phyloP scores from a whole-genome alignment of 2,888 invertebrate genomes.

The Drosophila stalkeri region DNA sequence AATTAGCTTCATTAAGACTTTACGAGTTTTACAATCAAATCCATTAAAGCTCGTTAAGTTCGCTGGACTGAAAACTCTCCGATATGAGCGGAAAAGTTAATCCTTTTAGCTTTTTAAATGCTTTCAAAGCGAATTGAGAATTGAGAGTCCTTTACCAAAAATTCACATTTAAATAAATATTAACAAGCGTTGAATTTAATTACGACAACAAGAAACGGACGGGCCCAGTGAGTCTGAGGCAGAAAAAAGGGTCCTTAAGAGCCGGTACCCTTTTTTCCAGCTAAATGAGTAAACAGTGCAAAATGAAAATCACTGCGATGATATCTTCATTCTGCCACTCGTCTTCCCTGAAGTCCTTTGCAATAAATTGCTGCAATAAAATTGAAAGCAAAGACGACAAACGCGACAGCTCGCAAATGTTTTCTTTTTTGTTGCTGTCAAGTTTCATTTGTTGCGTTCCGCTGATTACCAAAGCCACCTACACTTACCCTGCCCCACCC shows the following conservation, averaged over 20 bases:
- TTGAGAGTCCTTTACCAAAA: constrained; percentile 8
- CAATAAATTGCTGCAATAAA: constrained; percentile 57
- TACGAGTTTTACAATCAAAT: constrained; percentile 35
- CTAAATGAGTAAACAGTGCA: constrained; percentile 25
- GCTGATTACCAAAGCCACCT: constrained; percentile 53
- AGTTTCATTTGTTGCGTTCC: constrained; percentile 62
- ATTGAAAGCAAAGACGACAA: constrained; percentile 42
- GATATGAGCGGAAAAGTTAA: constrained; percentile 45
- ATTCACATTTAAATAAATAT: constrained; percentile 46
- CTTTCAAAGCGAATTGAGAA: constrained; percentile 32
- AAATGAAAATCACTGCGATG: constrained; percentile 23
- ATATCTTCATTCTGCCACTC: constrained; percentile 40
- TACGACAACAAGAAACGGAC: constrained; percentile 38
- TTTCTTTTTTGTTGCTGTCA: constrained; percentile 54
- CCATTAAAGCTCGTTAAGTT: constrained; percentile 61
- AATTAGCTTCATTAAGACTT: constrained; percentile 45
- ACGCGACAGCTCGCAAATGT: constrained; percentile 32
- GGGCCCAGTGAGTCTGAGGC: background rate
- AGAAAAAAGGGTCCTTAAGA: constrained; percentile 4
- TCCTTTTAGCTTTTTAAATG: constrained; percentile 23
- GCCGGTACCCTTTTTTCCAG: constrained; percentile 4
- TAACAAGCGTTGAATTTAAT: constrained; percentile 65
- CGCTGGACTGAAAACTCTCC: constrained; percentile 55
- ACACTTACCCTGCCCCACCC: background rate
- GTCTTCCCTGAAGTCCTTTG: constrained; percentile 21